Conservation (phyloP, 2,888 invertebrate genomes). For the Panzeria rudis region DNA sequence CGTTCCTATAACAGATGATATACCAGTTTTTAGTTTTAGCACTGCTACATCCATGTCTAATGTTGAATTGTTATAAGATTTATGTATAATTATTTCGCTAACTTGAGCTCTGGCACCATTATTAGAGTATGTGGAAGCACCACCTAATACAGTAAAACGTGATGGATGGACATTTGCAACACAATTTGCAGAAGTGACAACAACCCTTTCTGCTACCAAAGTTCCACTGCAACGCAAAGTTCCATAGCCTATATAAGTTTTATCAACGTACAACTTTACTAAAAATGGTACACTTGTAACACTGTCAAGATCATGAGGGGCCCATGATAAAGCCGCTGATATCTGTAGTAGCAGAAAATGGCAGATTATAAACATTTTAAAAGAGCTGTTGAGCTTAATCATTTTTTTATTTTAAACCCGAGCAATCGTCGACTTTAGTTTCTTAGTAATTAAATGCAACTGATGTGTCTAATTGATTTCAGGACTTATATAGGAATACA, state of each 20-base stretch:
- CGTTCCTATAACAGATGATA: no score
- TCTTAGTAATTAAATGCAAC: no score
- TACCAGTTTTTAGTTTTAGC: no score
- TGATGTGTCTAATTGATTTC: no score
- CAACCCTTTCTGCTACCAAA: neutral
- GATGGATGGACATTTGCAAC: neutral
- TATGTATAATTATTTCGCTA: no score
- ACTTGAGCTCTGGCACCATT: no score
- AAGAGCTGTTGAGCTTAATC: neutral
- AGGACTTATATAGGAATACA: no score
- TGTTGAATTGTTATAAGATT: no score
- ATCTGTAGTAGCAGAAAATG: neutral
- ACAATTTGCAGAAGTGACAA: conserved; percentile 1
- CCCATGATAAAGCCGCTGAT: neutral
- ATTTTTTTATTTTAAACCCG: neutral
- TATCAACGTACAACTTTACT: neutral
- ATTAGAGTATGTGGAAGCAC: no score
- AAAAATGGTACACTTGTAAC: neutral
- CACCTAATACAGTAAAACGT: neutral
- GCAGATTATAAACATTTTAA: neutral
- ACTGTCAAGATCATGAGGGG: no score
- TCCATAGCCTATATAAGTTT: neutral
- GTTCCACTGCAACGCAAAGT: neutral
- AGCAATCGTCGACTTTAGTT: no score
- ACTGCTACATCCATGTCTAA: no score